Conservation (phyloP, 2,888 invertebrate genomes). For the Leucophenga maculata region DNA sequence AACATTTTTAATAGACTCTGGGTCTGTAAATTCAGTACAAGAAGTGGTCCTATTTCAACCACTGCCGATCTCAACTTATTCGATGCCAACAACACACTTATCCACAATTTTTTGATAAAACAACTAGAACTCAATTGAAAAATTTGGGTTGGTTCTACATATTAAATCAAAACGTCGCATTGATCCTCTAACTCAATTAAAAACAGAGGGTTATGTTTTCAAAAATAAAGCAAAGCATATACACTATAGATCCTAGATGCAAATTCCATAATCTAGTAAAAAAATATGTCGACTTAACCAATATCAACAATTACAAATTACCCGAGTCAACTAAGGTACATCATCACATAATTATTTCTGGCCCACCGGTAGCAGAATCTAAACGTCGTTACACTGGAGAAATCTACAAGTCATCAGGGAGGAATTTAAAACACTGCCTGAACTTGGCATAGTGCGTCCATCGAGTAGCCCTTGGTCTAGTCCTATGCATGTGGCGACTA, state of each 20-base stretch:
- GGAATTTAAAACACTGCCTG: not conserved
- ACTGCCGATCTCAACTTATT: not conserved
- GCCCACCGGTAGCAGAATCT: too few species aligned
- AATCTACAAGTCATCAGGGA: not conserved
- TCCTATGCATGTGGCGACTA: constrained; percentile 17
- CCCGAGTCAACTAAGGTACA: too few species aligned
- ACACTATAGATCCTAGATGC: too few species aligned
- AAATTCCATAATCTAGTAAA: too few species aligned
- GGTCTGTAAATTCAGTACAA: constrained; percentile 23
- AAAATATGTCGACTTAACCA: too few species aligned
- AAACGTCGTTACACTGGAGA: constrained; percentile 4
- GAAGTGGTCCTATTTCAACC: not conserved
- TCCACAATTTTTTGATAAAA: constrained; percentile 27
- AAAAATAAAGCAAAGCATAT: not conserved
- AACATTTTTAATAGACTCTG: constrained; percentile 25
- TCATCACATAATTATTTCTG: too few species aligned
- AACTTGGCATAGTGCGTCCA: too few species aligned
- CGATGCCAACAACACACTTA: constrained; percentile 29
- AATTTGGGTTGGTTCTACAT: not conserved
- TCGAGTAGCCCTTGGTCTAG: constrained; percentile 15
- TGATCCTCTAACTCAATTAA: not conserved
- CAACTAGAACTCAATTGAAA: constrained; percentile 11
- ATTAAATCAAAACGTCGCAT: not conserved
- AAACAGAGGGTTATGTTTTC: not conserved
- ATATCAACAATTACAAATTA: too few species aligned